A percentile compares a stretch with the other conserved stretches of the same genome.
These are phyloP conservation scores for Cairina moschata DNA, from an alignment of 2,113 vertebrate species.

Conservation along the genomic window DNA sequence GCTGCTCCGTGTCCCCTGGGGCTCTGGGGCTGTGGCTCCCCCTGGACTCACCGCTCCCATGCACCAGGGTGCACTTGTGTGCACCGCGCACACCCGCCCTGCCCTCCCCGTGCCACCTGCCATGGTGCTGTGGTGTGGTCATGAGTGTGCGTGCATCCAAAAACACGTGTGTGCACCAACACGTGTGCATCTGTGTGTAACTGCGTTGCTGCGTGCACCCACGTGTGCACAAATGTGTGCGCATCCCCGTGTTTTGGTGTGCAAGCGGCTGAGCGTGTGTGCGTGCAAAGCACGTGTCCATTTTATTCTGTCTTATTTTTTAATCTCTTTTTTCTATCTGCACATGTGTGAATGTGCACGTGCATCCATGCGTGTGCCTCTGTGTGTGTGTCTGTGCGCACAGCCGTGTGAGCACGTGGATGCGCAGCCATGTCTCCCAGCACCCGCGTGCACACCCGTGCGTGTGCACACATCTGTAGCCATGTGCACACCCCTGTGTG, in stretches of 20 bases:
- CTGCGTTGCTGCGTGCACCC: accelerated
- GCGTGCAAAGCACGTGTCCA: accelerated
- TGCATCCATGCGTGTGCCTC: too few species aligned
- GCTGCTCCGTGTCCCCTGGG: not conserved
- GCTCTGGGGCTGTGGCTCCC: not conserved
- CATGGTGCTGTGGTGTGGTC: not conserved
- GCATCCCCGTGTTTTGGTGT: accelerated
- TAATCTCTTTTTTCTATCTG: too few species aligned
- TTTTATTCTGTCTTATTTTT: too few species aligned
- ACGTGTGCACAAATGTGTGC: accelerated
- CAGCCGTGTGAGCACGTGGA: too few species aligned
- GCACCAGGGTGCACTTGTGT: not conserved
- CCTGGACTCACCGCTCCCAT: not conserved
- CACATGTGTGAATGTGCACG: accelerated
- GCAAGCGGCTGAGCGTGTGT: accelerated
- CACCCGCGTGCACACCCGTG: accelerated
- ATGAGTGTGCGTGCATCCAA: not conserved
- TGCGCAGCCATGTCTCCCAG: accelerated
- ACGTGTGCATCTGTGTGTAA: not conserved
- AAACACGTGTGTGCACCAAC: too few species aligned
- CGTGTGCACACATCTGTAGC: not conserved
- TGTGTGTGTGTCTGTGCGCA: accelerated
- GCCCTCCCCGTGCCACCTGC: accelerated
- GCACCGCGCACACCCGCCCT: not conserved
- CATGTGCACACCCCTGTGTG: not conserved